These are phyloP conservation scores for Drosophila aff. DNA, from an alignment of 1,140 invertebrate species.

Conservation along the genomic window DNA sequence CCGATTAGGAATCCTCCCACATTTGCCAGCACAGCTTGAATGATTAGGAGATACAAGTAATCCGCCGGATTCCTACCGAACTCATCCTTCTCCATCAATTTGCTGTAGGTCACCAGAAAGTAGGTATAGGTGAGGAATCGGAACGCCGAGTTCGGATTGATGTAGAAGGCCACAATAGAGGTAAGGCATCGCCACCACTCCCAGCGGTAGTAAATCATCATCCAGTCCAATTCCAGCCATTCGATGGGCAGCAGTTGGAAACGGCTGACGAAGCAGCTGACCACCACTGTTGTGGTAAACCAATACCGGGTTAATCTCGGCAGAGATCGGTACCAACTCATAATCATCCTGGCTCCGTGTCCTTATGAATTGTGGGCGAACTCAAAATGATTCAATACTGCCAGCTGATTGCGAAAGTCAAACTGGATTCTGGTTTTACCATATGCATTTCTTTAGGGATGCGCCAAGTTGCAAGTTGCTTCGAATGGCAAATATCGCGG, in stretches of 20 bases:
- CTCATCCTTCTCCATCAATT: slow-evolving; percentile 93
- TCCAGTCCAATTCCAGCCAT: slow-evolving; percentile 19
- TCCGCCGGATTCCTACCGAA: slow-evolving; percentile 97
- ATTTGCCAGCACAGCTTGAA: slow-evolving; percentile 95
- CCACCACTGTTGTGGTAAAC: slow-evolving; percentile 93
- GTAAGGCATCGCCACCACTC: slow-evolving; percentile 97
- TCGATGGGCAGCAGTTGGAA: slow-evolving; percentile 89
- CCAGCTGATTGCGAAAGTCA: neutral
- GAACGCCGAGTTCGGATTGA: slow-evolving; percentile 95
- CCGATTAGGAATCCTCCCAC: slow-evolving; percentile 91
- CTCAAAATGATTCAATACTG: neutral
- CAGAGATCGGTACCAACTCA: slow-evolving; percentile 90
- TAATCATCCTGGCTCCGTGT: neutral
- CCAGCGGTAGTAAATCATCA: slow-evolving; percentile 7
- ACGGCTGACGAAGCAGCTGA: slow-evolving; percentile 93
- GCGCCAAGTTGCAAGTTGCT: neutral
- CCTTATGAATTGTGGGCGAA: neutral
- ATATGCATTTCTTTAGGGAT: neutral
- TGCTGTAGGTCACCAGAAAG: slow-evolving; percentile 92
- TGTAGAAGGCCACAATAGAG: slow-evolving; percentile 96
- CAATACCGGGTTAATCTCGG: slow-evolving; percentile 96
- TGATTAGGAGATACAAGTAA: slow-evolving; percentile 97
- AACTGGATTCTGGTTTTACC: neutral
- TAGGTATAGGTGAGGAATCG: slow-evolving; percentile 99
- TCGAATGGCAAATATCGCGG: slow-evolving; percentile 10